Conservation (phyloP, 2,797 vertebrate species). For the Manis pentadactyla region DNA sequence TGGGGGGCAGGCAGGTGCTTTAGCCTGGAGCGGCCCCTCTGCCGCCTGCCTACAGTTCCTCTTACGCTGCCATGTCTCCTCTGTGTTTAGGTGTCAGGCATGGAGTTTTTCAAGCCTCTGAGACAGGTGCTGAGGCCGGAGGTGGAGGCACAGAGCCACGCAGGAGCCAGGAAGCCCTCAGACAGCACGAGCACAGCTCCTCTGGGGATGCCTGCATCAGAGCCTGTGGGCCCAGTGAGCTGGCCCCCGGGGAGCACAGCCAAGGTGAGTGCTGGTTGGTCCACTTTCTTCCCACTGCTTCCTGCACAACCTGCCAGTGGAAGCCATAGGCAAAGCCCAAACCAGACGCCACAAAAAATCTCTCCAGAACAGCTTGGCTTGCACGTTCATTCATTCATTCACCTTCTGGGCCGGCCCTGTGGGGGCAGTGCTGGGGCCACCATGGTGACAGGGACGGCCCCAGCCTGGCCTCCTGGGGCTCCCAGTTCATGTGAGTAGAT, state of each 20-base stretch:
- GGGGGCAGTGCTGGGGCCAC: background rate
- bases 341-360: background rate
- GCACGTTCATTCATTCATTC: background rate
- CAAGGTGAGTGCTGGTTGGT: conserved; percentile 54
- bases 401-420: background rate
- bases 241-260: background rate
- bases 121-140: conserved; percentile 42
- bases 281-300: background rate
- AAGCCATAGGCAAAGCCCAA: background rate
- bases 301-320: no score
- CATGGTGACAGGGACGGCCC: background rate
- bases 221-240: conserved; percentile 70
- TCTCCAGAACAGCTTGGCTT: background rate
- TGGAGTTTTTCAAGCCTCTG: conserved; percentile 53
- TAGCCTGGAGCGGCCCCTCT: background rate
- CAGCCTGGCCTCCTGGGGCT: background rate
- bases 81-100: conserved; percentile 42
- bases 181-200: conserved; percentile 39
- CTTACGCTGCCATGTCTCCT: background rate
- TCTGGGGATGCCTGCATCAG: conserved; percentile 80
- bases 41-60: background rate
- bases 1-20: fast-evolving
- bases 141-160: background rate
- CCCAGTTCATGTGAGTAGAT: background rate
- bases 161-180: conserved; percentile 28